Base-by-base conservation (phyloP, 2,113 vertebrate genomes). In the Alouatta palliata region DNA sequence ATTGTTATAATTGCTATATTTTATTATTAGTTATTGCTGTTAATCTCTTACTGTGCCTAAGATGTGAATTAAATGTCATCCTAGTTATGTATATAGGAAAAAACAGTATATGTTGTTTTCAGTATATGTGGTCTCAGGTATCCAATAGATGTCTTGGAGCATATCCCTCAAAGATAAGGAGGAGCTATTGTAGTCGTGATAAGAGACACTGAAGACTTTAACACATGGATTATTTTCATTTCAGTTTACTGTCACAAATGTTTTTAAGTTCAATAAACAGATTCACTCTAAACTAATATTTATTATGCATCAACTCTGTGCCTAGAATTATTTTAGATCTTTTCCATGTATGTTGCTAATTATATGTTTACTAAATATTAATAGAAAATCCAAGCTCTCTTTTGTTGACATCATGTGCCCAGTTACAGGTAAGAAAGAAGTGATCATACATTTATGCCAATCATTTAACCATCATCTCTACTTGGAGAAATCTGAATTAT, bases 181-280 rank as follows among this genome's bases (percentile, higher is more conserved):
- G 21, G 21, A 43, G 21, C 71, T 27, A 75, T 1, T 75, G 37
- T 14, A 71, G 27, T 12, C 2, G 3, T 37, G 32, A 32, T 21
- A 75, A 47, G 61, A 75, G 32, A 88, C 61, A 52, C 23, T 17
- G 7, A 88, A 52, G 54, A 43, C 56, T 54, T 20, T n/a, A 81
- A 21, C 16, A 56, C 75, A 23, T n/a, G 19, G 27, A n/a, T 49
- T 43, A 58, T 35, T 92, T 94, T 75, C 68, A 77, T 79, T 66
- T 82, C 27, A 66, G 49, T 68, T 90, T 79, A n/a, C 87, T 70
- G 10, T 43, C 43, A 86, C 8, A 84, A 54, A 87, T 47, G n/a
- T 76, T 86, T 88, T 58, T 66, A 77, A 76, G 35, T 86, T 94
- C 80, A 82, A 76, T 68, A 87, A 90, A 84, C 71, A 95, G 68